phyloP scores from a whole-genome alignment of 1,140 invertebrate genomes.

The Andrena cerasifolii region DNA sequence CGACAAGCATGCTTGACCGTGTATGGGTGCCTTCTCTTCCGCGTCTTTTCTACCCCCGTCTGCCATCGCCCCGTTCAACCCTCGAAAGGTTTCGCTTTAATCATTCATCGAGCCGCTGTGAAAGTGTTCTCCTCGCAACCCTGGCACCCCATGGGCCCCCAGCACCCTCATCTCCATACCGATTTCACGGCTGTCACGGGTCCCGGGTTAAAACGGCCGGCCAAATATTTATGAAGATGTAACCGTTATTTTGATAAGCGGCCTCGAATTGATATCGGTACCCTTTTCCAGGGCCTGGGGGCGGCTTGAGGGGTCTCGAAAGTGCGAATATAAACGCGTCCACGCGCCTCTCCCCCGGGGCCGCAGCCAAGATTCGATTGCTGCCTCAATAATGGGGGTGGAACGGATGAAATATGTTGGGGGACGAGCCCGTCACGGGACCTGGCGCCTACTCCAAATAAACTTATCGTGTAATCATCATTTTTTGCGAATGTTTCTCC shows the following conservation, averaged over 20 bases:
- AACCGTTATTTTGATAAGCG: constrained; percentile 82
- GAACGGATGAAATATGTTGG: constrained; percentile 55
- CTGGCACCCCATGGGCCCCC: constrained; percentile 2
- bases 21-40: not conserved
- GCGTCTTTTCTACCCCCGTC: not conserved
- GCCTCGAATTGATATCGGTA: constrained; percentile 71
- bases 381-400: constrained; percentile 77
- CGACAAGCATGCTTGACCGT: too few species aligned
- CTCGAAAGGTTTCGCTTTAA: constrained; percentile 11
- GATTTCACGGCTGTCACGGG: constrained; percentile 77
- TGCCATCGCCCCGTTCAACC: not conserved
- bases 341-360: constrained; percentile 68
- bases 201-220: constrained; percentile 64
- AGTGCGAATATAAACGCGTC: constrained; percentile 81
- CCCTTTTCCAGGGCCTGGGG: constrained; percentile 46
- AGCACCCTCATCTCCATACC: constrained; percentile 75
- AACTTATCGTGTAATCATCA: constrained; percentile 56
- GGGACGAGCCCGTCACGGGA: constrained; percentile 35
- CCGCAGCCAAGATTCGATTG: constrained; percentile 73
- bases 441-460: constrained; percentile 57
- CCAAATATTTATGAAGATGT: constrained; percentile 83
- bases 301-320: constrained; percentile 47
- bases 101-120: constrained; percentile 16
- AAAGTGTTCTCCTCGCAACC: constrained; percentile 31
- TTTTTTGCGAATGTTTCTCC: constrained; percentile 31